phyloP scores from a whole-genome alignment of 2,797 vertebrate species.

The Microctenopoma steveboyesi region DNA sequence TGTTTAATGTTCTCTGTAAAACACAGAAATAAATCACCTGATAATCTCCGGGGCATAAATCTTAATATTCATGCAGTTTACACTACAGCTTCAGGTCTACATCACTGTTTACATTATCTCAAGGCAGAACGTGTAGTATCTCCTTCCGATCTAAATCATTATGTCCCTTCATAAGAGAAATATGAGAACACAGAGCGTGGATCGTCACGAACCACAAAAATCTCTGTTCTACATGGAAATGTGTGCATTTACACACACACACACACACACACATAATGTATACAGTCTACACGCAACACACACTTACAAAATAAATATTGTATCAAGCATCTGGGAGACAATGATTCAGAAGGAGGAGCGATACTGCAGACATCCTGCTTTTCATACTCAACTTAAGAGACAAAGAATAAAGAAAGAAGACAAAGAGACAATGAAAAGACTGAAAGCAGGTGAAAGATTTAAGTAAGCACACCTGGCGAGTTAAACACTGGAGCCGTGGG shows the following conservation, averaged over 20 bases:
- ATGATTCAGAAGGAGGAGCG: conserved; percentile 68
- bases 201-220: conserved; percentile 54
- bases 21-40: conserved; percentile 47
- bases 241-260: conserved; percentile 22
- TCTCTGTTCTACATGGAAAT: conserved; percentile 42
- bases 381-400: conserved; percentile 57
- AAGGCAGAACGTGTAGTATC: conserved; percentile 71
- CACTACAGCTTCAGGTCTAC: conserved; percentile 45
- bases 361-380: conserved; percentile 65
- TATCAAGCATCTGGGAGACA: conserved; percentile 55
- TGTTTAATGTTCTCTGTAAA: conserved; percentile 33
- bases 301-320: conserved; percentile 17
- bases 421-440: conserved; percentile 32
- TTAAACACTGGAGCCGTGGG: conserved; percentile 99
- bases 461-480: conserved; percentile 99
- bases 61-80: conserved; percentile 69
- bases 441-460: conserved; percentile 69
- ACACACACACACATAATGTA: conserved; percentile 1
- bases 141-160: conserved; percentile 74
- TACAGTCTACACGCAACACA: neutral
- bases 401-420: conserved; percentile 35
- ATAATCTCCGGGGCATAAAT: conserved; percentile 60
- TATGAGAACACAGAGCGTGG: conserved; percentile 41
- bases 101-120: conserved; percentile 67
- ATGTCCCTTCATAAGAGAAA: conserved; percentile 67